Percentiles rank a stretch among this genome's conserved stretches.
Evolutionary conservation across 1,140 invertebrate species (phyloP).

Genomic region (Tetramorium parvispinum): DNA sequence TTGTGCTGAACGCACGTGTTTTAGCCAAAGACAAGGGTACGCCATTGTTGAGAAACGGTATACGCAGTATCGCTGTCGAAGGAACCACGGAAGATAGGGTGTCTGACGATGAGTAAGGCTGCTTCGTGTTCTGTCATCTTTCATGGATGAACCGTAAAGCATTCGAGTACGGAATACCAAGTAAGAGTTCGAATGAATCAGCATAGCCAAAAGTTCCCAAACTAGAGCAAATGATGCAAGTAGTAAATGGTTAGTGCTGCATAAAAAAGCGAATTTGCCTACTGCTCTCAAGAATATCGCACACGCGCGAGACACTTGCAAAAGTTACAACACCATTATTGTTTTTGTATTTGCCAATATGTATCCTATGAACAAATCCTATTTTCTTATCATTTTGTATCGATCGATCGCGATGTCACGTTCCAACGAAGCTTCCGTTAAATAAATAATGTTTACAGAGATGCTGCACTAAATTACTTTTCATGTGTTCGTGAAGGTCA

Average conservation of each 20-base stretch:
- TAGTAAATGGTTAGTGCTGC: background rate
- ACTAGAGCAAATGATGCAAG: background rate
- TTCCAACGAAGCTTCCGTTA: constrained; percentile 26
- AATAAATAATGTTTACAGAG: constrained; percentile 12
- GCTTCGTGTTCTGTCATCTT: background rate
- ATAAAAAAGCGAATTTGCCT: constrained; percentile 50
- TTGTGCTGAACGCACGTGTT: constrained; percentile 84
- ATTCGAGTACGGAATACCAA: constrained; percentile 34
- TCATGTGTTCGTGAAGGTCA: background rate
- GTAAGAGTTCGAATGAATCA: background rate
- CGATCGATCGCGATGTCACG: constrained; percentile 24
- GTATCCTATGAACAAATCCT: constrained; percentile 63
- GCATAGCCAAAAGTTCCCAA: background rate
- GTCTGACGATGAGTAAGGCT: constrained; percentile 69
- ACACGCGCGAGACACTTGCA: constrained; percentile 39
- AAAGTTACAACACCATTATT: constrained; percentile 38
- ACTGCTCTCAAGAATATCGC: constrained; percentile 59
- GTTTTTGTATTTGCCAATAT: constrained; percentile 22
- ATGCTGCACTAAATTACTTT: constrained; percentile 8
- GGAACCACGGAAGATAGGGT: constrained; percentile 81
- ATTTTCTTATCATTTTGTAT: constrained; percentile 76
- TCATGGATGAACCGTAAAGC: constrained; percentile 34
- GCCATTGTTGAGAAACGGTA: constrained; percentile 85
- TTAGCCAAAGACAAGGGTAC: constrained; percentile 86
- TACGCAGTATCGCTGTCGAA: constrained; percentile 85